These are phyloP conservation scores for Autographa pulchrina DNA, from an alignment of 2,888 invertebrate genomes.

Conservation along the genomic window DNA sequence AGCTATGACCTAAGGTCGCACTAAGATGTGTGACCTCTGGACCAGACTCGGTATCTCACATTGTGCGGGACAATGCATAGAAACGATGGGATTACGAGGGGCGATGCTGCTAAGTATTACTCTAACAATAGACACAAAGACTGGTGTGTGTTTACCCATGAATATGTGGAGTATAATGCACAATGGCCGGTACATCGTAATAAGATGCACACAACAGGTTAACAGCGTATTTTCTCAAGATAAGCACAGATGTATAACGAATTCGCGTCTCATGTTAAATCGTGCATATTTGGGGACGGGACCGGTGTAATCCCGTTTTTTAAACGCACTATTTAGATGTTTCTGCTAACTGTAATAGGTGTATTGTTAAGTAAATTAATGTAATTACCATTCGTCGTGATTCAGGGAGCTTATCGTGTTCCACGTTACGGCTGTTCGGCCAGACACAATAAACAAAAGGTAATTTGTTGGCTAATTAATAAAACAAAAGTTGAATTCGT, in stretches of 20 bases:
- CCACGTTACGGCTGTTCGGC: slow-evolving; percentile 60
- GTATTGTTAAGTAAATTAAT: slow-evolving; percentile 84
- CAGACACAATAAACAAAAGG: slow-evolving; percentile 62
- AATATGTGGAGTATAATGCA: slow-evolving; percentile 84
- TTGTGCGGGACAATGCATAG: slow-evolving; percentile 77
- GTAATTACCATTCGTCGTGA: slow-evolving; percentile 75
- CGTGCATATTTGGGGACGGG: slow-evolving; percentile 82
- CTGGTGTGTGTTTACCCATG: slow-evolving; percentile 89
- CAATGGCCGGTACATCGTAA: slow-evolving; percentile 85
- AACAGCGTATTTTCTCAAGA: slow-evolving; percentile 84
- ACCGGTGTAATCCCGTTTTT: slow-evolving; percentile 79
- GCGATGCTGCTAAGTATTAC: slow-evolving; percentile 87
- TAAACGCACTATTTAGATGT: slow-evolving; percentile 86
- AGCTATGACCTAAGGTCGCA: slow-evolving; percentile 83
- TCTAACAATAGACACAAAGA: slow-evolving; percentile 84
- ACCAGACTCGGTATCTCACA: slow-evolving; percentile 76
- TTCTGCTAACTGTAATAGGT: slow-evolving; percentile 77
- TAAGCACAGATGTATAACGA: slow-evolving; percentile 88
- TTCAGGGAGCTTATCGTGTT: slow-evolving; percentile 63
- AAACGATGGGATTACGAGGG: slow-evolving; percentile 84
- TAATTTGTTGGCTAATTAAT: slow-evolving; percentile 61
- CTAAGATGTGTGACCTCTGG: slow-evolving; percentile 80
- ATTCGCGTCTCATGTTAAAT: slow-evolving; percentile 88
- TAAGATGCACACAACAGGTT: slow-evolving; percentile 85
- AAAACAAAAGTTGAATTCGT: slow-evolving; percentile 41